phyloP scores from a whole-genome alignment of 2,888 invertebrate genomes.

The Drosophila yooni region DNA sequence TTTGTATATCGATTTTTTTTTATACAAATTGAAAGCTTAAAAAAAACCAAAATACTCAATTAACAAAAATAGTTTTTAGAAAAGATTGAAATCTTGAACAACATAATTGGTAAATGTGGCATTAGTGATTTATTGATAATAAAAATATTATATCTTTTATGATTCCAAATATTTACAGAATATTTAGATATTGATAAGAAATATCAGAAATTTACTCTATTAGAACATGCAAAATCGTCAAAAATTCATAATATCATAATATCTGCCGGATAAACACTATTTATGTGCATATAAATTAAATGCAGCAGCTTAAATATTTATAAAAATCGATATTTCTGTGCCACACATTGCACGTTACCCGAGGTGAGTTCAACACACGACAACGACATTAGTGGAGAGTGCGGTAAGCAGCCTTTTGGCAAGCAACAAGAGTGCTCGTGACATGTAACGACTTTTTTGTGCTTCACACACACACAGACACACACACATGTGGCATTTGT shows the following conservation, averaged over 20 bases:
- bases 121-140: no score
- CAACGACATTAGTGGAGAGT: slow-evolving; percentile 6
- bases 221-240: no score
- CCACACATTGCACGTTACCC: neutral
- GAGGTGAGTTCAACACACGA: slow-evolving; percentile 18
- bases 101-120: neutral
- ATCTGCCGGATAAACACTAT: neutral
- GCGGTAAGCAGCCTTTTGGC: neutral
- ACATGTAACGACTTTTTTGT: slow-evolving; percentile 46
- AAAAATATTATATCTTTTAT: no score
- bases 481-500: neutral
- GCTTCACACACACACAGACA: neutral
- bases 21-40: neutral
- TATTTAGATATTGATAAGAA: no score
- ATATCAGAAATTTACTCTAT: no score
- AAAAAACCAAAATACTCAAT: neutral
- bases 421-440: slow-evolving; percentile 10
- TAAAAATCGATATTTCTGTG: neutral
- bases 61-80: neutral
- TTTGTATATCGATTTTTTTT: neutral
- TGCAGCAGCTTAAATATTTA: neutral
- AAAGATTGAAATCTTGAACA: neutral
- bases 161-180: no score
- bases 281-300: neutral
- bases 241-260: no score